A percentile compares a stretch with the other conserved stretches of the same genome.
These are phyloP conservation scores for Timandra comae DNA, from an alignment of 2,888 invertebrate species.

Conservation along the genomic window DNA sequence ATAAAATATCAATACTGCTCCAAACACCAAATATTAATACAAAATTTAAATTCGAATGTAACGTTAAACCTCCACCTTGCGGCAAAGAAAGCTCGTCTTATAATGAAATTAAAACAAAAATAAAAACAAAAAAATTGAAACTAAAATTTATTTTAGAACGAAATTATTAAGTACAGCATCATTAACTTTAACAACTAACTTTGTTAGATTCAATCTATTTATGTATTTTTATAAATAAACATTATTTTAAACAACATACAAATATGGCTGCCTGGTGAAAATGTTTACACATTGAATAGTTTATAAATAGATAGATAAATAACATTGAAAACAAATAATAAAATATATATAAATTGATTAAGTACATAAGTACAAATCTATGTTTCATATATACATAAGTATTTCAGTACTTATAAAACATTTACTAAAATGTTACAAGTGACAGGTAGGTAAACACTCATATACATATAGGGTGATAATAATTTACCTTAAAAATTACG, in stretches of 20 bases:
- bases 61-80: constrained; percentile 9
- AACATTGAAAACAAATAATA: not conserved
- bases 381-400: too few species aligned
- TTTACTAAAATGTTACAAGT: too few species aligned
- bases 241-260: not conserved
- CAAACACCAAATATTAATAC: constrained; percentile 23
- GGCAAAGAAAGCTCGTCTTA: constrained; percentile 16
- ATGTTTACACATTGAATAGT: too few species aligned
- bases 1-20: too few species aligned
- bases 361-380: constrained; percentile 1
- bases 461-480: too few species aligned
- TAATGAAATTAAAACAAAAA: constrained; percentile 25
- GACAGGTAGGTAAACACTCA: too few species aligned
- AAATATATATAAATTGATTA: not conserved
- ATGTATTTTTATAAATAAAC: not conserved
- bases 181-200: not conserved
- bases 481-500: too few species aligned
- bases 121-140: constrained; percentile 3
- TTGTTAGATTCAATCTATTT: not conserved
- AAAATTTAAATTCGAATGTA: constrained; percentile 42
- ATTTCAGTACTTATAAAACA: too few species aligned
- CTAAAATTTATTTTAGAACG: constrained; percentile 3
- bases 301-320: too few species aligned
- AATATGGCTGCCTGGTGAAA: not conserved
- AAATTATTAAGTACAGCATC: constrained; percentile 5